Evolutionary conservation across 2,888 invertebrate species (phyloP), one percentile per base, ranked within the genome.

Genomic region (Aporophyla nigra): DNA sequence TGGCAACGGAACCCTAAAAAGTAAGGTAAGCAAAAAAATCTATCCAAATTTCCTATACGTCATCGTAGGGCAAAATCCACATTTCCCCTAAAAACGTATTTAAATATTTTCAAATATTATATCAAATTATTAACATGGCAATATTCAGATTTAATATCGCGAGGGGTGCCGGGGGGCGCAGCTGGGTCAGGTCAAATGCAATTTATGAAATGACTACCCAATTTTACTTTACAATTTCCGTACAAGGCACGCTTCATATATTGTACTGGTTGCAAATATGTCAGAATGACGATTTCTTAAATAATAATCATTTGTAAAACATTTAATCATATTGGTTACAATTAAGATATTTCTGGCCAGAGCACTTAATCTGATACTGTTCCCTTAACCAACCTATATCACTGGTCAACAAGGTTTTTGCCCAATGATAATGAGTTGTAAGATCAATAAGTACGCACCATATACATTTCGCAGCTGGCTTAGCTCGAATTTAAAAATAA

Each of bases 191-290:
- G 89, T 86, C 90, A 86, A 90, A 93, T 92, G 93, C 92, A 92
- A 93, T 93, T 93, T 93, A 91, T 91, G 89, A 92, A 93, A 93
- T 93, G 92, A 93, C 91, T 93, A 92, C 92, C 93, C 92, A 92
- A 93, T 93, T 93, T 92, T 88, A 90, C 91, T 92, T 91, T 91
- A 89, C 90, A 90, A 92, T 92, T 91, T 92, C 89, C 91, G 89
- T 87, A 86, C 88, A 71, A 58, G 49, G 43, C 49, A 69, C 43
- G 61, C 49, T 61, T 27, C 56, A 75, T 77, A 43, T 58, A 67
- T 71, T 58, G 88, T 88, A 83, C 74, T 70, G 76, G 71, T 68
- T 71, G 74, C 73, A 85, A 73, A 85, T 75, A 2, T 74, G 61
- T 40, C 16, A 51, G 7, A 0, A 43, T 7, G 10, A 27, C 9